Percentiles rank a stretch among this genome's conserved stretches.
These are phyloP conservation scores for Heteromyza rotundicornis DNA, from an alignment of 2,888 invertebrate species.

Conservation along the genomic window DNA sequence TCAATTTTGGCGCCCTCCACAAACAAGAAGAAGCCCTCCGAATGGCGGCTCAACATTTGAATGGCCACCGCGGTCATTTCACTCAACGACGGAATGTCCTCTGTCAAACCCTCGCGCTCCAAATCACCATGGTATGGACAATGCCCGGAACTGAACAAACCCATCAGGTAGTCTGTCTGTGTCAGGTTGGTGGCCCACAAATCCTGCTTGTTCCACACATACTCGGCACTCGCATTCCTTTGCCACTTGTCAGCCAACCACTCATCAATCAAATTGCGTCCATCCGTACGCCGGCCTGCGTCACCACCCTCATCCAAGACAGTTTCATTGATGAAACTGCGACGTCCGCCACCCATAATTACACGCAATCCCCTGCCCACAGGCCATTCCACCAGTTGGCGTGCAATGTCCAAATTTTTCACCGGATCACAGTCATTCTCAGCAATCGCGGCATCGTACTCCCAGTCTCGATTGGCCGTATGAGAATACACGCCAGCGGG, in stretches of 20 bases:
- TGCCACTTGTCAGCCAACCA: slow-evolving; percentile 65
- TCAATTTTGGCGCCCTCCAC: slow-evolving; percentile 68
- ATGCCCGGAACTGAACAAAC: slow-evolving; percentile 65
- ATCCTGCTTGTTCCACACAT: slow-evolving; percentile 43
- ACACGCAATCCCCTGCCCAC: slow-evolving; percentile 76
- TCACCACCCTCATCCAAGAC: slow-evolving; percentile 65
- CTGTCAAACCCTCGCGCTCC: slow-evolving; percentile 56
- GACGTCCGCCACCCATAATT: slow-evolving; percentile 55
- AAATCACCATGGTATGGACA: slow-evolving; percentile 68
- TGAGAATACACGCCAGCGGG: slow-evolving; percentile 78
- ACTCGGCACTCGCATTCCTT: slow-evolving; percentile 50
- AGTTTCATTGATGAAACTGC: slow-evolving; percentile 47
- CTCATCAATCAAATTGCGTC: slow-evolving; percentile 69
- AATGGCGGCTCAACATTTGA: slow-evolving; percentile 65
- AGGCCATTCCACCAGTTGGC: slow-evolving; percentile 70
- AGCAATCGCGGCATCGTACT: slow-evolving; percentile 67
- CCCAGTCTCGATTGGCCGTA: slow-evolving; percentile 73
- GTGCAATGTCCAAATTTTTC: slow-evolving; percentile 73
- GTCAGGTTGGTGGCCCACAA: slow-evolving; percentile 54
- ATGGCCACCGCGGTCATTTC: slow-evolving; percentile 74
- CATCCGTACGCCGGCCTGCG: slow-evolving; percentile 67
- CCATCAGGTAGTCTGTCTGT: slow-evolving; percentile 67
- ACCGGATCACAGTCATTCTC: slow-evolving; percentile 61
- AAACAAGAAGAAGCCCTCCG: slow-evolving; percentile 74
- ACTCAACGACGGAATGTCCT: slow-evolving; percentile 67